Conservation (phyloP, 2,888 invertebrate genomes). For the Netelia virgata region DNA sequence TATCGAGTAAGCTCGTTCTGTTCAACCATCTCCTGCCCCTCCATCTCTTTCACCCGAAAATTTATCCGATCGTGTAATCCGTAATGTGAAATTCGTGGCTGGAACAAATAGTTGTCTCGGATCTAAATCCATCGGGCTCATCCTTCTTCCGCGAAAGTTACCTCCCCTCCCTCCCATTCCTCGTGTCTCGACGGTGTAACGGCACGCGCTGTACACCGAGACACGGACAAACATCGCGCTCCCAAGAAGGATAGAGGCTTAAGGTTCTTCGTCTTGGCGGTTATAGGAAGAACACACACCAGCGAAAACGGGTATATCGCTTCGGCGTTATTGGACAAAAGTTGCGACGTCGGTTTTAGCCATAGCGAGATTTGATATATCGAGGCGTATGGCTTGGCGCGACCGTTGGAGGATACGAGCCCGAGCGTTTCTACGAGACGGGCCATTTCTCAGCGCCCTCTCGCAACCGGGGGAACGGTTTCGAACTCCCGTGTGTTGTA, state of each 20-base stretch:
- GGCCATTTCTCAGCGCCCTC: slow-evolving; percentile 76
- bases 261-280: slow-evolving; percentile 30
- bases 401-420: slow-evolving; percentile 58
- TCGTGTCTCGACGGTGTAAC: not conserved
- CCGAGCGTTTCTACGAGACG: slow-evolving; percentile 71
- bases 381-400: slow-evolving; percentile 73
- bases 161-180: no score
- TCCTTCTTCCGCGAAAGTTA: slow-evolving; percentile 49
- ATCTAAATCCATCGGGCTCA: slow-evolving; percentile 45
- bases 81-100: slow-evolving; percentile 32
- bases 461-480: slow-evolving; percentile 69
- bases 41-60: slow-evolving; percentile 14
- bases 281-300: slow-evolving; percentile 30
- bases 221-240: not conserved
- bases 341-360: slow-evolving; percentile 79
- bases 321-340: slow-evolving; percentile 79
- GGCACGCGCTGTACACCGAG: not conserved
- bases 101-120: slow-evolving; percentile 35
- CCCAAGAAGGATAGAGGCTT: slow-evolving; percentile 33
- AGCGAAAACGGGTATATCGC: slow-evolving; percentile 49
- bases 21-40: not conserved
- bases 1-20: slow-evolving; percentile 44
- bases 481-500: slow-evolving; percentile 37
- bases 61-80: slow-evolving; percentile 62
- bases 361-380: slow-evolving; percentile 80